phyloP scores from a whole-genome alignment of 2,113 vertebrate genomes.

The Gyps fulvus region DNA sequence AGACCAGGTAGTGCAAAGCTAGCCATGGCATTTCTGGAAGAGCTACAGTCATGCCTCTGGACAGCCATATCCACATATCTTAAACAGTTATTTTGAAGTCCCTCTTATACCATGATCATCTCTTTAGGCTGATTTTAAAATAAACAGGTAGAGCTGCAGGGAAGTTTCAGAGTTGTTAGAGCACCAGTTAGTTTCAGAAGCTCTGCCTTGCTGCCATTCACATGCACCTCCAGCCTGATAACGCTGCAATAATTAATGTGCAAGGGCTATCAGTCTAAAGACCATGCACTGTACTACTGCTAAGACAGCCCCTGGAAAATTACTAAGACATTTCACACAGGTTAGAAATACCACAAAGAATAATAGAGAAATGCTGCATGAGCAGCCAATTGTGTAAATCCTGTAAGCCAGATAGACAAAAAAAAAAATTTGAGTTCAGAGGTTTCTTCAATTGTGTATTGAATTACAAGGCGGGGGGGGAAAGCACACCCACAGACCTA shows the following conservation, averaged over 20 bases:
- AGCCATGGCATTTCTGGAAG: background rate
- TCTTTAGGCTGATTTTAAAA: background rate
- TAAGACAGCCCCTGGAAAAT: slow-evolving; percentile 2
- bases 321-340: slow-evolving; percentile 12
- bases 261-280: background rate
- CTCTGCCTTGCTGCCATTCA: background rate
- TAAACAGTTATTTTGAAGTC: background rate
- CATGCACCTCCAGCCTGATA: background rate
- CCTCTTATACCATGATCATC: background rate
- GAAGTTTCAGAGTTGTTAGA: background rate
- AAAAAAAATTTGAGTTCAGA: slow-evolving; percentile 45
- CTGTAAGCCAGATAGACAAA: slow-evolving; percentile 3
- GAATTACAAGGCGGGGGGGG: background rate
- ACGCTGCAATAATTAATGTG: background rate
- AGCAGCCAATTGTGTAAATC: slow-evolving; percentile 61
- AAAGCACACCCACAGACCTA: background rate
- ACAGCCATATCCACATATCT: background rate
- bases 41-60: background rate
- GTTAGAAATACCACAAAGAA: slow-evolving; percentile 30
- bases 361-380: slow-evolving; percentile 1
- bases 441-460: slow-evolving; percentile 13
- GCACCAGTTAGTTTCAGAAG: background rate
- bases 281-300: background rate
- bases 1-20: background rate
- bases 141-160: background rate